Base-by-base conservation (phyloP, 1,140 invertebrate genomes). In the Drosophila chauvacae region DNA sequence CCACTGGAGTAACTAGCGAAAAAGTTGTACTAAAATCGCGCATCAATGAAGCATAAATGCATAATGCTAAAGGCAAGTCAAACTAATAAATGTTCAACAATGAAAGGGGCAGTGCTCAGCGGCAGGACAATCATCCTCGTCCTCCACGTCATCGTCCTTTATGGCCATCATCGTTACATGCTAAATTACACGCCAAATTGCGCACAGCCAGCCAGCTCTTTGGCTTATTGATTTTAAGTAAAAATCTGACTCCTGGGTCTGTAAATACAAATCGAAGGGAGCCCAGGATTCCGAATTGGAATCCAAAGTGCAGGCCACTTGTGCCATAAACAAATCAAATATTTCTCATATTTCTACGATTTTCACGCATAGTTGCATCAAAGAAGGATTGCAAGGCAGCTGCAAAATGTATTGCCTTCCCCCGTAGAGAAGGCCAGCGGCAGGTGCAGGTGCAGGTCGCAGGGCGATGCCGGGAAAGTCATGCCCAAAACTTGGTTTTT, bases 131-230 rank as follows among this genome's bases (percentile, higher is more conserved):
- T 44, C 47, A 33, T 57, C 44, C 35, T 51, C 18, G 13, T 57
- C 26, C 30, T 50, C 23, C 33, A 44, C 39, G 55, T 48, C 57
- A 51, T 75, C 48, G 45, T 66, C 66, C 62, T 69, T 69, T 69
- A 70, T 71, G 76, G 77, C 81, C 83, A 87, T 87, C 83, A 88
- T 88, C 77, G 80, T 88, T 87, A 80, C 74, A 88, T 87, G 84
- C 81, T 88, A 90, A 90, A 88, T 88, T 88, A 88, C 85, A 88
- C 85, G 81, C 70, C 82, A 85, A 85, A 85, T 85, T 85, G 82
- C 74, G 82, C 82, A 86, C 78, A 84, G 73, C 66, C 70, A 72
- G 37, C 70, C 47, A 68, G 55, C 58, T 78, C 41, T 69, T 69
- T 68, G 84, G 72, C 77, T 81, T 87, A 86, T 88, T 86, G 84